phyloP scores from a whole-genome alignment of 1,140 invertebrate species.

The Drosophila takahashii region DNA sequence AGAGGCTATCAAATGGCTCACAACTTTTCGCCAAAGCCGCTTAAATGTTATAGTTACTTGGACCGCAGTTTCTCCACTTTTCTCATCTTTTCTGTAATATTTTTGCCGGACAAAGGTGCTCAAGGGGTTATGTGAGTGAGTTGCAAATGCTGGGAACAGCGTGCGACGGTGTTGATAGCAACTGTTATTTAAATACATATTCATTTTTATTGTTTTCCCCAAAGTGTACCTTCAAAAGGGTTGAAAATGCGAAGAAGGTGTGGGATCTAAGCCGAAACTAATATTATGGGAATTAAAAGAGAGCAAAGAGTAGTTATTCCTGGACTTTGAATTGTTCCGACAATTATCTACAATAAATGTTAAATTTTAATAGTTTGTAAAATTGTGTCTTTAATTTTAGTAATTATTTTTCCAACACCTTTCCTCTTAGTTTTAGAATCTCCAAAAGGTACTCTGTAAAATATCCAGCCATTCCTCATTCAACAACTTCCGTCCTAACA shows the following conservation, averaged over 20 bases:
- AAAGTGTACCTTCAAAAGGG: conserved; percentile 10
- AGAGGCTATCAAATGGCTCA: conserved; percentile 66
- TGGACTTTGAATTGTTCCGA: not conserved
- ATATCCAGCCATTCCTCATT: not conserved
- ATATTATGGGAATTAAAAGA: not conserved
- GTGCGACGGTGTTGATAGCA: conserved; percentile 66
- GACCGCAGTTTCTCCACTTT: conserved; percentile 24
- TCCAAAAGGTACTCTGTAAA: not conserved
- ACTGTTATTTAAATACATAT: conserved; percentile 61
- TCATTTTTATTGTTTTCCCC: conserved; percentile 67
- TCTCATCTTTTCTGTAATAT: conserved; percentile 8
- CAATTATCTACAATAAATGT: not conserved
- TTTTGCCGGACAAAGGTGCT: conserved; percentile 56
- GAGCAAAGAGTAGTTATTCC: not conserved
- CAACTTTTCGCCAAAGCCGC: conserved; percentile 72
- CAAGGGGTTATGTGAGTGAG: conserved; percentile 10
- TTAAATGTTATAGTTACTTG: conserved; percentile 80
- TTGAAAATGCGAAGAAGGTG: not conserved
- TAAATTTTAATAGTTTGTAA: too few relatives aligned
- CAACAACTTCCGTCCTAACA: conserved; percentile 6
- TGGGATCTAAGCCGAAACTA: conserved; percentile 1
- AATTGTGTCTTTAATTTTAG: too few relatives aligned
- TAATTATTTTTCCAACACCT: not conserved
- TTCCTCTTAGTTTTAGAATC: not conserved
- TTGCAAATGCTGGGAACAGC: conserved; percentile 28